Percentiles rank a stretch among this genome's conserved stretches.
Conservation (phyloP, 2,113 vertebrate species). For the Phyllostomus discolor region DNA sequence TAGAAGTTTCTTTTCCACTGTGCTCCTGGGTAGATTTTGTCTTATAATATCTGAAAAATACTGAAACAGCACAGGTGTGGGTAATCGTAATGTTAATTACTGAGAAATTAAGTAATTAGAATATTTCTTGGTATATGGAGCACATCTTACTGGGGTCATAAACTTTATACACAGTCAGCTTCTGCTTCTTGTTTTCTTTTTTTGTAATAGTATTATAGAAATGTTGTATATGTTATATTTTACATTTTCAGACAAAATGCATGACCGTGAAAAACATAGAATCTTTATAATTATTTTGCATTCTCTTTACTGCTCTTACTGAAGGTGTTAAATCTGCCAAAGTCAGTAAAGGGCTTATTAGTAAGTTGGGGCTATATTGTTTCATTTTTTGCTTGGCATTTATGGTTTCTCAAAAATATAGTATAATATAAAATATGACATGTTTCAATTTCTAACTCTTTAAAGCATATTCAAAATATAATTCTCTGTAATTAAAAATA, state of each 20-base stretch:
- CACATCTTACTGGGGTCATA: neutral
- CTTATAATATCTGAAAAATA: neutral
- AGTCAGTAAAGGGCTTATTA: neutral
- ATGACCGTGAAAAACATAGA: neutral
- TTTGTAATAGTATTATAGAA: neutral
- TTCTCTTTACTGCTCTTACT: neutral
- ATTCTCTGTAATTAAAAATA: neutral
- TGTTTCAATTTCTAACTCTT: neutral
- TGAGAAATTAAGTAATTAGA: conserved; percentile 9
- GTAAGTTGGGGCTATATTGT: neutral
- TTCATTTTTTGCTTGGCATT: neutral
- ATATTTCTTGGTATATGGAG: neutral
- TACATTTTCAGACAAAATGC: neutral
- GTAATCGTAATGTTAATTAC: neutral
- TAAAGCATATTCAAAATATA: neutral
- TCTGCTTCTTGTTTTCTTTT: neutral
- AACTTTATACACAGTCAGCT: neutral
- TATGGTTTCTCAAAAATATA: conserved; percentile 8
- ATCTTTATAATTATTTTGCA: neutral
- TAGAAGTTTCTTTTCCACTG: neutral
- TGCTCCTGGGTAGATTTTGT: neutral
- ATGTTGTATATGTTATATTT: neutral
- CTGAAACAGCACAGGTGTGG: neutral
- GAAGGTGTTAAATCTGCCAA: neutral
- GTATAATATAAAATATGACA: neutral